Evolutionary conservation across 2,113 vertebrate genomes (phyloP), one percentile per base, ranked within the genome.

Genomic region (Pampusana beccarii): DNA sequence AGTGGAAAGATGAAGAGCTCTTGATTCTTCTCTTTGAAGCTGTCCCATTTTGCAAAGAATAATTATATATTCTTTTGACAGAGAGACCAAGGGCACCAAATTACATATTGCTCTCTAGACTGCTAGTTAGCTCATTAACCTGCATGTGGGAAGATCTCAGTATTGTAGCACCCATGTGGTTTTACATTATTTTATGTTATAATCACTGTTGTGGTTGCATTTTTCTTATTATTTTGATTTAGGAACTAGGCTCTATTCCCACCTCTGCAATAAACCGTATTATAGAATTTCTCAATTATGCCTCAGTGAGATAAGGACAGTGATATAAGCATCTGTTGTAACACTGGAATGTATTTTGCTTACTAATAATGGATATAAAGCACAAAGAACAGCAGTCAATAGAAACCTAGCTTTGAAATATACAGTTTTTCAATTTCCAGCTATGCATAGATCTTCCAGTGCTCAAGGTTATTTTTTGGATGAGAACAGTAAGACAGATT

Each of bases 1-100:
- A 96, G 89, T 95, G 89, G 86, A 75, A 91, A 87, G 84, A 96
- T 87, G 73, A 95, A 95, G 93, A 81, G 80, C 80, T 95, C 86
- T 95, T 95, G 25, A 40, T 89, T 89, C 93, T 94, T 72, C 84
- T 74, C 86, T 94, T 92, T 81, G 93, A 97, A 91, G 94, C 84
- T 87, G 87, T 69, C 93, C 94, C 93, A 87, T 91, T 97, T 93
- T 93, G 80, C 92, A 89, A 96, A 94, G 95, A 96, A 95, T 96
- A 95, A 95, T 97, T 95, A 91, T 42, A 42, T 64, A 87, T 95
- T 93, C 86, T 95, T 96, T 81, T 85, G 89, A 92, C 94, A 85
- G 73, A 84, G 65, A 95, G 69, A 93, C 86, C 69, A 93, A 95
- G 93, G 94, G 93, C 91, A 96, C 57, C 70, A 82, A 87, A 95